A percentile compares a stretch with the other conserved stretches of the same genome.
phyloP scores from a whole-genome alignment of 2,113 vertebrate species.

The Calidris pugnax region DNA sequence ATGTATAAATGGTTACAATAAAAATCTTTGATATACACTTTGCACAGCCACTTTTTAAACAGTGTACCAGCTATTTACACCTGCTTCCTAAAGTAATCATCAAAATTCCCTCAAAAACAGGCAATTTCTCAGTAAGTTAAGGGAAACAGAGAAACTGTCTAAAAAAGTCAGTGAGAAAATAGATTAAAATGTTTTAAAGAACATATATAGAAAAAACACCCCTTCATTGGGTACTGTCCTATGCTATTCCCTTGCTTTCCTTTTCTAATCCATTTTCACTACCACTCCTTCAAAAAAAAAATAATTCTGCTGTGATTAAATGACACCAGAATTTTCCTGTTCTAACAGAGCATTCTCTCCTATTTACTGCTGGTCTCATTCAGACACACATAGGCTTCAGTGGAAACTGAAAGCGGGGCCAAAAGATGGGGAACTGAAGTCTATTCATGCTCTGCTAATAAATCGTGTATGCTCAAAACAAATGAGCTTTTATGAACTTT shows the following conservation, averaged over 20 bases:
- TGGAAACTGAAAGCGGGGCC: neutral
- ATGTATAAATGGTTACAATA: neutral
- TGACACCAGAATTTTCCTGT: neutral
- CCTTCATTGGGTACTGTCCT: neutral
- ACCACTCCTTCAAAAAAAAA: neutral
- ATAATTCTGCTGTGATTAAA: neutral
- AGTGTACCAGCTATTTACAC: neutral
- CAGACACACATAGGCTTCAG: neutral
- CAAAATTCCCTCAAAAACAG: neutral
- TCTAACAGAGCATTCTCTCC: neutral
- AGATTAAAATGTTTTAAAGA: neutral
- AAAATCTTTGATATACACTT: neutral
- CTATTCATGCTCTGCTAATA: neutral
- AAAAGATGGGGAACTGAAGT: constrained; percentile 20
- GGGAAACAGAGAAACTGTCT: neutral
- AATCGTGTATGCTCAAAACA: constrained; percentile 2
- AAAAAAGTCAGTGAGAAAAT: neutral
- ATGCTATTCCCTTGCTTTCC: neutral
- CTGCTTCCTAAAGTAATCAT: neutral
- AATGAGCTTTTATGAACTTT: neutral
- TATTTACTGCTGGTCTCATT: neutral
- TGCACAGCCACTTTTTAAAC: neutral
- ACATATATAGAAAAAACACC: neutral
- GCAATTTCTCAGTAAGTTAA: neutral
- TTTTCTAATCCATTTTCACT: neutral